Percentiles rank a stretch among this genome's conserved stretches.
phyloP scores from a whole-genome alignment of 2,113 vertebrate genomes.

The Aegithalos caudatus region DNA sequence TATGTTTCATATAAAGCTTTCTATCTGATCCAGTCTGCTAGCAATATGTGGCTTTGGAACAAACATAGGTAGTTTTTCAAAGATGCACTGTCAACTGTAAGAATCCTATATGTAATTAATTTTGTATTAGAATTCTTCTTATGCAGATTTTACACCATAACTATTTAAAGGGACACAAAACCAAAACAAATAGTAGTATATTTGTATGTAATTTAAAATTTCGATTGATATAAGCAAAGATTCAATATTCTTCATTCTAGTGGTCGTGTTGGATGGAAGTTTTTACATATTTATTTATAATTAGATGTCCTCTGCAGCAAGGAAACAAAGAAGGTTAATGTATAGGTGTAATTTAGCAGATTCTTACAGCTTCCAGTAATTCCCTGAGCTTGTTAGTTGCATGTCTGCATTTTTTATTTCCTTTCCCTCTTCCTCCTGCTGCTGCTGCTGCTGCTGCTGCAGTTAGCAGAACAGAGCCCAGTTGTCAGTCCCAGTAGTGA shows the following conservation, averaged over 20 bases:
- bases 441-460: background rate
- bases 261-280: background rate
- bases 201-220: background rate
- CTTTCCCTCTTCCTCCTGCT: background rate
- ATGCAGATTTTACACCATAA: background rate
- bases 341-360: slow-evolving; percentile 42
- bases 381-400: slow-evolving; percentile 17
- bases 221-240: background rate
- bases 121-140: background rate
- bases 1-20: background rate
- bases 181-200: background rate
- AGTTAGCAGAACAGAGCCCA: background rate
- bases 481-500: background rate
- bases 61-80: slow-evolving; percentile 12
- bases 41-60: background rate
- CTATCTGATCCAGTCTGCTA: background rate
- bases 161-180: background rate
- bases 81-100: background rate
- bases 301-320: background rate
- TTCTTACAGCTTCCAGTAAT: background rate
- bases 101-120: background rate
- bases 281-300: slow-evolving; percentile 18
- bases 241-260: background rate
- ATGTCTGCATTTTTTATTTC: slow-evolving; percentile 16
- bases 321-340: slow-evolving; percentile 30